These are phyloP conservation scores for Eristalinus aeneus DNA, from an alignment of 2,888 invertebrate species.

Conservation along the genomic window DNA sequence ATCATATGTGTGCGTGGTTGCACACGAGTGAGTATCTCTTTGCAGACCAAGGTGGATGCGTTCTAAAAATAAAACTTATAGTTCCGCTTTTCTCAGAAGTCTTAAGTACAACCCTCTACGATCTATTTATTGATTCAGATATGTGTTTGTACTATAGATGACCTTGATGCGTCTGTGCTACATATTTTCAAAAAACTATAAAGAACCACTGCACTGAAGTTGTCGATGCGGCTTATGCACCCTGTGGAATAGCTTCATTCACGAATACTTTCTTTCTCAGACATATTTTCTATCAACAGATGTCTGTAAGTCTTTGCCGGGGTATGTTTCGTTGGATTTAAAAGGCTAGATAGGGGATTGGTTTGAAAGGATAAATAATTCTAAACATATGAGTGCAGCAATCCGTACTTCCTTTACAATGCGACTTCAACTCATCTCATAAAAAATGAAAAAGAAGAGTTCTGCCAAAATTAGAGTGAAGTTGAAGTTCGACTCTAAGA, in stretches of 20 bases:
- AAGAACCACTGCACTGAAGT: neutral
- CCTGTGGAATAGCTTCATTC: neutral
- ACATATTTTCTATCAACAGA: too few species aligned
- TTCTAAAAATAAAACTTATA: neutral
- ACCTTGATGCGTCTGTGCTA: slow-evolving; percentile 55
- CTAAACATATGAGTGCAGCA: too few species aligned
- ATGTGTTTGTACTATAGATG: slow-evolving; percentile 5
- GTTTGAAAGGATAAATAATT: too few species aligned
- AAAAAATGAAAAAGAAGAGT: too few species aligned
- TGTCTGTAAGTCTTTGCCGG: too few species aligned
- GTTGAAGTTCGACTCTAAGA: too few species aligned
- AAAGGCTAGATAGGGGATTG: too few species aligned
- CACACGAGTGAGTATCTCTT: neutral
- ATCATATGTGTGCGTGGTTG: neutral
- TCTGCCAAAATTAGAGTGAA: too few species aligned
- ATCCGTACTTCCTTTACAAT: too few species aligned
- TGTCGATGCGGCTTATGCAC: neutral
- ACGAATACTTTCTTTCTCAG: too few species aligned
- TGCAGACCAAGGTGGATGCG: neutral
- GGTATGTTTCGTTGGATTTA: too few species aligned
- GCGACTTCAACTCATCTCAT: too few species aligned
- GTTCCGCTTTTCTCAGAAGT: slow-evolving; percentile 31
- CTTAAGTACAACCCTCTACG: neutral
- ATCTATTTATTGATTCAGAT: slow-evolving; percentile 18
- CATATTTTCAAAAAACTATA: slow-evolving; percentile 1